A percentile compares a stretch with the other conserved stretches of the same genome.
These are phyloP conservation scores for Cerastis leucographa DNA, from an alignment of 2,888 invertebrate species.

Conservation along the genomic window DNA sequence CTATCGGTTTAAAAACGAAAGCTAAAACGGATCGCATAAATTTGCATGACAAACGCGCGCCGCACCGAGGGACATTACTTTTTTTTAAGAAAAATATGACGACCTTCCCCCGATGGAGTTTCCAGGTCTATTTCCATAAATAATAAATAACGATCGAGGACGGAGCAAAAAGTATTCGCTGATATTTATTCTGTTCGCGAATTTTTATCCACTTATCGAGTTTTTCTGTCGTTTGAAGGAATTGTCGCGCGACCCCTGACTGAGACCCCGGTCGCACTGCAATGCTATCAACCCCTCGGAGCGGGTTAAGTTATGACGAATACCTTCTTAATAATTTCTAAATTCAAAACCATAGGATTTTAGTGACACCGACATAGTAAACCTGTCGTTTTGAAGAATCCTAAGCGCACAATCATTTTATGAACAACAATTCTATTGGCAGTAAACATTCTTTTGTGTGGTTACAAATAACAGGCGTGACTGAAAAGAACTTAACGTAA, in stretches of 20 bases:
- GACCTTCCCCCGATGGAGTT: slow-evolving; percentile 87
- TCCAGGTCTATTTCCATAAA: slow-evolving; percentile 90
- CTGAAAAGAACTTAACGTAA: not conserved
- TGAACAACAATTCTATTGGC: not conserved
- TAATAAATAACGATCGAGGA: slow-evolving; percentile 89
- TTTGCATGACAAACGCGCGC: slow-evolving; percentile 88
- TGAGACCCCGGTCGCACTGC: slow-evolving; percentile 10
- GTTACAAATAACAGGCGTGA: too few species aligned
- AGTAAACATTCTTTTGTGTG: not conserved
- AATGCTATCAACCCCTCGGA: not conserved
- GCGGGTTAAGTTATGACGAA: not conserved
- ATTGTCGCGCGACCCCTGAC: slow-evolving; percentile 53
- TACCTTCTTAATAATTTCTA: not conserved
- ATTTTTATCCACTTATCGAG: slow-evolving; percentile 87
- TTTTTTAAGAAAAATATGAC: slow-evolving; percentile 89
- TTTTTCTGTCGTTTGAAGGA: slow-evolving; percentile 71
- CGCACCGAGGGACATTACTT: slow-evolving; percentile 85
- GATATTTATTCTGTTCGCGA: slow-evolving; percentile 88
- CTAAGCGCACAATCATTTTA: too few species aligned
- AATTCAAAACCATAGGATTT: not conserved
- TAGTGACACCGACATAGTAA: not conserved
- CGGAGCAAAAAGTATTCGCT: slow-evolving; percentile 85
- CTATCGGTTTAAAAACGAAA: slow-evolving; percentile 86
- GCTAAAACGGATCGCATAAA: slow-evolving; percentile 89
- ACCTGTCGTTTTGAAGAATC: not conserved